Base-by-base conservation (phyloP, 2,797 vertebrate species). In the Rousettus madagascariensis region DNA sequence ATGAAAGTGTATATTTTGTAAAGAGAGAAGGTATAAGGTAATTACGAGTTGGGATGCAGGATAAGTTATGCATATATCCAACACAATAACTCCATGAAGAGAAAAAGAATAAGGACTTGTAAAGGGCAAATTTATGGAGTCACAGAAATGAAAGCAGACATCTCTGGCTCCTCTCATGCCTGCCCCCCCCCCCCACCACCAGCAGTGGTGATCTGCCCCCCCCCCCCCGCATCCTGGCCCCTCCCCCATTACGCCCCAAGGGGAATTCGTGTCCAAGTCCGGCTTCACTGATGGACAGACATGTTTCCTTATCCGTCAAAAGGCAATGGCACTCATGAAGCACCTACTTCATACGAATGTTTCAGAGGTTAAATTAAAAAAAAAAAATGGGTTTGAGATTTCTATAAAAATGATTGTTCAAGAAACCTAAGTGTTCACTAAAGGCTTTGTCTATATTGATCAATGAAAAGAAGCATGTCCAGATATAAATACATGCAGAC, bases 111-210 rank as follows among this genome's bases (percentile, higher is more conserved):
- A 5, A 33, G 28, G 33, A 33, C 36, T 30, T 15, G 19, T 43
- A 46, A 66, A 41, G 38, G 22, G 9, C 16, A 3, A 1, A 15
- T 20, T 65, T 17, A 16, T 6, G 19, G 28, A 15, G 38, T 15
- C 75, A 38, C 72, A 77, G 38, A 89, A 59, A 57, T 33, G 7
- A 22, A 61, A 65, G 51, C 20, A 22, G 38, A 49, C 1, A 7
- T 1, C 26, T 19, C 26, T 9, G 2, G 8, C 36, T n/a, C n/a
- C 0, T 19, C 57, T 6, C 0, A 0, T 15, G 65, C 11, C 12
- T 22, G 5, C 38, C 26, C n/a, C 41, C 5, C 33, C 33, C 33
- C n/a, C 41, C 5, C 33, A 2, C 33, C 0, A 3, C 13, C 38
- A 2, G 8, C 6, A 24, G 22, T 1, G 17, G 28, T 15, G n/a